phyloP scores from a whole-genome alignment of 2,888 invertebrate species.

The Ormyrus pomaceus region DNA sequence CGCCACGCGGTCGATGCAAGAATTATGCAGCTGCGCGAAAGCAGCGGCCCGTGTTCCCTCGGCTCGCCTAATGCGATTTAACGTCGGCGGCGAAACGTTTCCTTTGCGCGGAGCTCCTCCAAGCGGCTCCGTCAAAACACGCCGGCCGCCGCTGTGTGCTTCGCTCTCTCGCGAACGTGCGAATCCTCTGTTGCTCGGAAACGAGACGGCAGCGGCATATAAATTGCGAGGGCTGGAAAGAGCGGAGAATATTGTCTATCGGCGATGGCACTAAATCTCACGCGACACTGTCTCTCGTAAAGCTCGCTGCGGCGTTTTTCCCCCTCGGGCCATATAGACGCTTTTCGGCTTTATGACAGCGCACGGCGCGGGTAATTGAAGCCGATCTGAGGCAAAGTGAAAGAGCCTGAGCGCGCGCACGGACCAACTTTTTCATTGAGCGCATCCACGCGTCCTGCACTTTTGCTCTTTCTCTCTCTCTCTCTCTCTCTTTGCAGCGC shows the following conservation, averaged over 20 bases:
- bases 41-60: not conserved
- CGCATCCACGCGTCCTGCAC: not conserved
- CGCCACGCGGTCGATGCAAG: too few species aligned
- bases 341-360: conserved; percentile 13
- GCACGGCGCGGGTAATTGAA: conserved; percentile 6
- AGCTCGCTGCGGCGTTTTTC: conserved; percentile 11
- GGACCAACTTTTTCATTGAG: conserved; percentile 14
- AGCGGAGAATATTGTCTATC: conserved; percentile 19
- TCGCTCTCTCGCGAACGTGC: too few species aligned
- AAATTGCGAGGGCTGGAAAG: not conserved
- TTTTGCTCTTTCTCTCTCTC: not conserved
- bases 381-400: conserved; percentile 11
- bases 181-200: too few species aligned
- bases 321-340: not conserved
- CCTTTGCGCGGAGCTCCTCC: too few species aligned
- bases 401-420: not conserved
- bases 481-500: not conserved
- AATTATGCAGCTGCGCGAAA: too few species aligned
- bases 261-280: conserved; percentile 17
- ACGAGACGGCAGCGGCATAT: conserved; percentile 8
- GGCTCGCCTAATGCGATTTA: conserved; percentile 13
- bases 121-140: too few species aligned
- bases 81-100: not conserved
- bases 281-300: conserved; percentile 6
- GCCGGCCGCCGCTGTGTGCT: too few species aligned